Evolutionary conservation across 2,113 vertebrate species (phyloP).

Genomic region (Terrapene triunguis): DNA sequence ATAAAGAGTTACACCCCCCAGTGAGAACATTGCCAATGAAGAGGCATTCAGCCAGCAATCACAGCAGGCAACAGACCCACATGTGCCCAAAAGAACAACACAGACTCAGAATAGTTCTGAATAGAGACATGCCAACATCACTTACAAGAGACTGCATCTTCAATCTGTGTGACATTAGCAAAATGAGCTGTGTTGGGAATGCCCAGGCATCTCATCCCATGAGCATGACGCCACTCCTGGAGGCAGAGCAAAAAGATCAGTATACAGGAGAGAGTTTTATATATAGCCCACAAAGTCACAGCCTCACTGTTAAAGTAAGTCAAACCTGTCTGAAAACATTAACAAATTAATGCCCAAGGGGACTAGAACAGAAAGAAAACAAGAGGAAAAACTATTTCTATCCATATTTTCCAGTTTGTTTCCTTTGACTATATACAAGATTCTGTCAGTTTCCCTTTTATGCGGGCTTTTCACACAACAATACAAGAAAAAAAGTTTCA

Average conservation of each 20-base stretch:
- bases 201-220: conserved; percentile 96
- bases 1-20: not conserved
- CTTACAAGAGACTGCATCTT: conserved; percentile 96
- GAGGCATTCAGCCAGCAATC: fast-evolving
- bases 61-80: not conserved
- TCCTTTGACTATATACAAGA: not conserved
- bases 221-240: conserved; percentile 97
- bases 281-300: fast-evolving
- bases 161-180: conserved; percentile 98
- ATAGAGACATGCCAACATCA: not conserved
- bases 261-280: fast-evolving
- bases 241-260: not conserved
- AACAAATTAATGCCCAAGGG: not conserved
- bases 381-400: not conserved
- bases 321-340: not conserved
- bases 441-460: not conserved
- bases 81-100: fast-evolving
- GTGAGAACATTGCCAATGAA: not conserved
- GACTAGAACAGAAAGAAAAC: too few species aligned
- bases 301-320: not conserved
- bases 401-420: not conserved
- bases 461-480: not conserved
- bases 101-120: not conserved
- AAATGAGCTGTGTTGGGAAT: conserved; percentile 99
- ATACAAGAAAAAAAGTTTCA: not conserved